Evolutionary conservation across 2,797 vertebrate species (phyloP).

Genomic region (Sebastolobus alascanus): DNA sequence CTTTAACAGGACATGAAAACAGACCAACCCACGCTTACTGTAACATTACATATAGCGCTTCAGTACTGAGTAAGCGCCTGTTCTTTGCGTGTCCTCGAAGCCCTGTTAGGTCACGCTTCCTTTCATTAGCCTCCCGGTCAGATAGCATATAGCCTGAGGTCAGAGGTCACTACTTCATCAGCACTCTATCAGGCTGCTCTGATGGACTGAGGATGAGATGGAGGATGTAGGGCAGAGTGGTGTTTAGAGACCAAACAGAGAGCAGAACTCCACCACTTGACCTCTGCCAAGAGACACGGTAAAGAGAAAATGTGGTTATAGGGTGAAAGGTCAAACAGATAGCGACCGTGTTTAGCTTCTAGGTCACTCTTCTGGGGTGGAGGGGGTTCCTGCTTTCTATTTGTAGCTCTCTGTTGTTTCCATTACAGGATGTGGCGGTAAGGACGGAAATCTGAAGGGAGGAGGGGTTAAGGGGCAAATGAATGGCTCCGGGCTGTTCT

Average conservation of each 20-base stretch:
- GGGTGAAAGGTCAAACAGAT: conserved; percentile 41
- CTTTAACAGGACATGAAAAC: not conserved
- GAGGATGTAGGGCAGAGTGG: not conserved
- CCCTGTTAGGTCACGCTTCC: not conserved
- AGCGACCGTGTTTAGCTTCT: conserved; percentile 2
- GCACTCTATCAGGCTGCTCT: conserved; percentile 14
- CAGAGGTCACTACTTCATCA: conserved; percentile 32
- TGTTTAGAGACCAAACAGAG: conserved; percentile 38
- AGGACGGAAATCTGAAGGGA: not conserved
- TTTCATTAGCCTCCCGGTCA: conserved; percentile 3
- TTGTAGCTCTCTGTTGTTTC: conserved; percentile 21
- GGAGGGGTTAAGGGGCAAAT: not conserved
- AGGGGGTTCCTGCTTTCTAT: conserved; percentile 14
- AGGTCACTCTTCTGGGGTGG: not conserved
- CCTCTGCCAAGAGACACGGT: not conserved
- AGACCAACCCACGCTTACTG: not conserved
- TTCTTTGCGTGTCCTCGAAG: conserved; percentile 14
- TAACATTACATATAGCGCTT: accelerated
- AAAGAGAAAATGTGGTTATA: not conserved
- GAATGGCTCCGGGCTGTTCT: not conserved
- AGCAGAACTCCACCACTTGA: conserved; percentile 22
- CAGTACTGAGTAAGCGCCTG: not conserved
- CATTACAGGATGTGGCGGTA: not conserved
- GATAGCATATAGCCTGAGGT: conserved; percentile 13
- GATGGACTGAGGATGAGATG: conserved; percentile 1